Conservation (phyloP, 2,797 vertebrate genomes). For the Spondyliosoma cantharus region DNA sequence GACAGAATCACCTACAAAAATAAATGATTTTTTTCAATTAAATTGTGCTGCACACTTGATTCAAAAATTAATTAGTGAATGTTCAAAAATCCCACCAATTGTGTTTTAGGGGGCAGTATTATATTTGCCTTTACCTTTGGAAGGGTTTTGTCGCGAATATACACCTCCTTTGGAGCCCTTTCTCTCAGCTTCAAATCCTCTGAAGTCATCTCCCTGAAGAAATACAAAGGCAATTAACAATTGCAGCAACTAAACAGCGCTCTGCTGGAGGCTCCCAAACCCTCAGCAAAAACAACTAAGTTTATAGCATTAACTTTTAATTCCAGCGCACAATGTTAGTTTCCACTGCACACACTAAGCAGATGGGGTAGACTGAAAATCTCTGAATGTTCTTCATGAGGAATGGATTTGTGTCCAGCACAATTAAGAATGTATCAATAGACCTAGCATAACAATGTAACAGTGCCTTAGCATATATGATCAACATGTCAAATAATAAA, state of each 20-base stretch:
- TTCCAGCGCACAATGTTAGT: neutral
- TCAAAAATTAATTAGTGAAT: neutral
- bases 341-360: neutral
- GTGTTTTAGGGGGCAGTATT: neutral
- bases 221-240: conserved; percentile 58
- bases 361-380: neutral
- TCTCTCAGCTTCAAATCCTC: conserved; percentile 89
- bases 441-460: neutral
- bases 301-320: neutral
- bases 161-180: conserved; percentile 81
- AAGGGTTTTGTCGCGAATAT: conserved; percentile 84
- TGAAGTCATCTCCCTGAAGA: conserved; percentile 87
- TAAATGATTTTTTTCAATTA: conserved; percentile 1
- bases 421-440: conserved; percentile 3
- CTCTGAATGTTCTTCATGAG: neutral
- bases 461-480: conserved; percentile 1
- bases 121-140: conserved; percentile 83
- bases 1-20: conserved; percentile 73
- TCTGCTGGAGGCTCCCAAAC: conserved; percentile 8
- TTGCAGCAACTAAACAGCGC: neutral
- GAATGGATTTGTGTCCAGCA: neutral
- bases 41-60: neutral
- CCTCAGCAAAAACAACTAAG: conserved; percentile 13
- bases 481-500: neutral
- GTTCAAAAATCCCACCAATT: conserved; percentile 4